Conservation (phyloP, 2,113 vertebrate genomes). For the Boulengeromyrus knoepffleri region DNA sequence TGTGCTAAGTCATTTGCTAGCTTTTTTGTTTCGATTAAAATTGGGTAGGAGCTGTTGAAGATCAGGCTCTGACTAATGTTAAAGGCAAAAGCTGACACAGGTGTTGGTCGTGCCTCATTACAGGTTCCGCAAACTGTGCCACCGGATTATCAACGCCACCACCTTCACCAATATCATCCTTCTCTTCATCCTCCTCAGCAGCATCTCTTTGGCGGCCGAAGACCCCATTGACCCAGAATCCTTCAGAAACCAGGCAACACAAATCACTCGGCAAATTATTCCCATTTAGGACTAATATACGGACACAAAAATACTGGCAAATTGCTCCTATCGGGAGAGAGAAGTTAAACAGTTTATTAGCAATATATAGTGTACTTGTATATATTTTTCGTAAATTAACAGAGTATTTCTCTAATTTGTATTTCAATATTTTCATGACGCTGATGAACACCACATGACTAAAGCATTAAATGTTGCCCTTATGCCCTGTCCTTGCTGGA, state of each 20-base stretch:
- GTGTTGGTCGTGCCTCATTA: not conserved
- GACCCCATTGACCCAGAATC: constrained; percentile 82
- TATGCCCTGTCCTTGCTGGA: not conserved
- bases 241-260: constrained; percentile 75
- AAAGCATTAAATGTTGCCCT: not conserved
- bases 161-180: constrained; percentile 96
- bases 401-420: not conserved
- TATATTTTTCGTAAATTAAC: not conserved
- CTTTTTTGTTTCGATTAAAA: not conserved
- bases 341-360: not conserved
- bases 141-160: constrained; percentile 84
- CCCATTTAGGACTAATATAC: not conserved
- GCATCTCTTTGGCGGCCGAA: constrained; percentile 80
- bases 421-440: not conserved
- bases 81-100: not conserved
- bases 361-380: not conserved
- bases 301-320: not conserved
- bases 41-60: not conserved
- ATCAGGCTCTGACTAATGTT: not conserved
- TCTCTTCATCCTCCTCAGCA: constrained; percentile 89
- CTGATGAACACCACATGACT: not conserved
- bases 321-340: not conserved
- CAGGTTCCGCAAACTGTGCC: constrained; percentile 82
- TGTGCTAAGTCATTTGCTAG: not conserved
- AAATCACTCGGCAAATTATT: not conserved